These are phyloP conservation scores for Keiferia lycopersicella DNA, from an alignment of 2,888 invertebrate genomes.

Conservation along the genomic window DNA sequence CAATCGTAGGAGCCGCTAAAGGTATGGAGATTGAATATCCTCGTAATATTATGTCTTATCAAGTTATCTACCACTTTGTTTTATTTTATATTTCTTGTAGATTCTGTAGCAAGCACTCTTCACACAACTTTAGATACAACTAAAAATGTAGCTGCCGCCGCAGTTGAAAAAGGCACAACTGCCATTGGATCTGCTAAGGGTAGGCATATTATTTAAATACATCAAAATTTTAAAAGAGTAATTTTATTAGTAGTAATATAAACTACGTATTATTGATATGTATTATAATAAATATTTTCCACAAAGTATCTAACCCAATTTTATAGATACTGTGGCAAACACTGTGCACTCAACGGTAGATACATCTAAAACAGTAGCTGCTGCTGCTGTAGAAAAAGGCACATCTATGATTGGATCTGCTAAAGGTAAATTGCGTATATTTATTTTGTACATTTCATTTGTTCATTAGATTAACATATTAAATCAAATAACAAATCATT, in stretches of 20 bases:
- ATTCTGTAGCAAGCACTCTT: slow-evolving; percentile 39
- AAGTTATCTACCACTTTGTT: background rate
- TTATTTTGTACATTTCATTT: background rate
- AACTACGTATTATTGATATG: too few relatives aligned
- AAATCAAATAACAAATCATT: background rate
- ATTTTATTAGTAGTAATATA: too few relatives aligned
- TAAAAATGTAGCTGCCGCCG: slow-evolving; percentile 51
- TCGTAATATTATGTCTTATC: background rate
- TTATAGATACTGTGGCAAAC: slow-evolving; percentile 32
- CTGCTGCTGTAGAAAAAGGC: slow-evolving; percentile 52
- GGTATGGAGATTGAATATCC: slow-evolving; percentile 39
- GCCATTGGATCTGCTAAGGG: slow-evolving; percentile 49
- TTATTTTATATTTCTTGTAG: slow-evolving; percentile 18
- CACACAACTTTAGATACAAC: slow-evolving; percentile 51
- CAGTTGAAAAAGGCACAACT: slow-evolving; percentile 49
- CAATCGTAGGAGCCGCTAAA: slow-evolving; percentile 47
- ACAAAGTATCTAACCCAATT: too few relatives aligned
- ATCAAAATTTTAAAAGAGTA: too few relatives aligned
- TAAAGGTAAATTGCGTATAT: slow-evolving; percentile 40
- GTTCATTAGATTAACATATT: background rate
- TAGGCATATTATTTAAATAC: slow-evolving; percentile 23
- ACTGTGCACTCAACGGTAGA: slow-evolving; percentile 28
- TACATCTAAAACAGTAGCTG: slow-evolving; percentile 27
- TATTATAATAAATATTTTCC: too few relatives aligned
- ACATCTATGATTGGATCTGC: slow-evolving; percentile 42